A percentile compares a stretch with the other conserved stretches of the same genome.
phyloP scores from a whole-genome alignment of 2,888 invertebrate species.

The Drosophila monieri region DNA sequence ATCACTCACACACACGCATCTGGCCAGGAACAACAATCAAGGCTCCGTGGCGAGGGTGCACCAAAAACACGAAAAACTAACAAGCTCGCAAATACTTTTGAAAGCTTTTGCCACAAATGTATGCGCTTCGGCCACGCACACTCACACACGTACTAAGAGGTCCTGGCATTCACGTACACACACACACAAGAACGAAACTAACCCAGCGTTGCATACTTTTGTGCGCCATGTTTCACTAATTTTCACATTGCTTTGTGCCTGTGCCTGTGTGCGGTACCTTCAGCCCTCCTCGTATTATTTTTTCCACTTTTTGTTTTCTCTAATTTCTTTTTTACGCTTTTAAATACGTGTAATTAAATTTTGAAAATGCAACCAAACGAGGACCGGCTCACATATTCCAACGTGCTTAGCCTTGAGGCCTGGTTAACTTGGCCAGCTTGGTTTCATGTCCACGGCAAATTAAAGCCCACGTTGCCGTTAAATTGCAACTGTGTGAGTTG shows the following conservation, averaged over 20 bases:
- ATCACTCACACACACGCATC: conserved; percentile 23
- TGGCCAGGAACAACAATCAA: conserved; percentile 33
- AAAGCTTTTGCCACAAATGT: conserved; percentile 72
- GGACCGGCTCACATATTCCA: conserved; percentile 19
- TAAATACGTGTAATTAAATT: conserved; percentile 81
- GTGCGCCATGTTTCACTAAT: conserved; percentile 75
- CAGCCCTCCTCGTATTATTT: conserved; percentile 20
- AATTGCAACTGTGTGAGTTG: conserved; percentile 8
- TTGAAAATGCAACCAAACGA: conserved; percentile 46
- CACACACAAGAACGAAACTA: conserved; percentile 30
- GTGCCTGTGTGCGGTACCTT: conserved; percentile 36
- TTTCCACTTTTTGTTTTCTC: conserved; percentile 35
- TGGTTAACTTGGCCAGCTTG: conserved; percentile 27
- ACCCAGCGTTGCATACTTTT: conserved; percentile 58
- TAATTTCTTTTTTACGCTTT: conserved; percentile 57
- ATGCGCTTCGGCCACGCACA: conserved; percentile 45
- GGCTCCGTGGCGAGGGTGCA: conserved; percentile 52
- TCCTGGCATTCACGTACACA: conserved; percentile 12
- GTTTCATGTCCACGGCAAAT: conserved; percentile 74
- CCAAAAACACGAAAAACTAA: conserved; percentile 60
- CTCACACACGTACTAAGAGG: neutral
- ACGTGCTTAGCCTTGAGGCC: conserved; percentile 62
- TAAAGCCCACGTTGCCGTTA: conserved; percentile 56
- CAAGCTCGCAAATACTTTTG: conserved; percentile 71
- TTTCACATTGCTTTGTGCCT: conserved; percentile 72